phyloP scores from a whole-genome alignment of 2,797 vertebrate genomes.

The Anguilla anguilla region DNA sequence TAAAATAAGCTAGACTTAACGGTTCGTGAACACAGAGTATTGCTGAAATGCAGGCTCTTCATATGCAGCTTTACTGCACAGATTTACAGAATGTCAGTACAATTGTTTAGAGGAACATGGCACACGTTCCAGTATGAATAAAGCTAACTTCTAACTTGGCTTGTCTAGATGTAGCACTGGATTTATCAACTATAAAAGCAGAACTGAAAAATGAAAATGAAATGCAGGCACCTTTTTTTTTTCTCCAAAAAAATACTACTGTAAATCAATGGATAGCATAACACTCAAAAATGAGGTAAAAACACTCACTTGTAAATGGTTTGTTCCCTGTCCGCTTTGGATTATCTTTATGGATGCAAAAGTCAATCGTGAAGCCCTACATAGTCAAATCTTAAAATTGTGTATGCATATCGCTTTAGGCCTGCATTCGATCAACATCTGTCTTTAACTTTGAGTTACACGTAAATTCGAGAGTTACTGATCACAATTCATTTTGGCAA shows the following conservation, averaged over 20 bases:
- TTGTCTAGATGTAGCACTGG: neutral
- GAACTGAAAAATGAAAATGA: neutral
- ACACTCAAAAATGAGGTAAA: neutral
- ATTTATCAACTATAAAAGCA: neutral
- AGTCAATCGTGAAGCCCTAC: neutral
- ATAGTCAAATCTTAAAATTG: neutral
- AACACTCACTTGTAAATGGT: neutral
- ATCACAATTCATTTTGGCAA: too few species aligned
- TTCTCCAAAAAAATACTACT: neutral
- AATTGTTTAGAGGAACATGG: neutral
- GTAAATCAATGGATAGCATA: constrained; percentile 7
- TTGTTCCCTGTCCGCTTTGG: neutral
- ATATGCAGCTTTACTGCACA: neutral
- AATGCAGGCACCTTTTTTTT: neutral
- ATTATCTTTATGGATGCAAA: constrained; percentile 14
- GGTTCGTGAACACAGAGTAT: neutral
- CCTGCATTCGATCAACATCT: neutral
- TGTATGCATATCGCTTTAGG: neutral
- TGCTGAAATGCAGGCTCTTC: neutral
- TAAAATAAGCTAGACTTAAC: constrained; percentile 23
- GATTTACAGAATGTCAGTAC: neutral
- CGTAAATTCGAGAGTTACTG: neutral
- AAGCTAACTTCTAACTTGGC: neutral
- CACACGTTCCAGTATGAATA: neutral
- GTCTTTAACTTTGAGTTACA: neutral